phyloP scores from a whole-genome alignment of 1,140 invertebrate species.

The Hypothenemus hampei region DNA sequence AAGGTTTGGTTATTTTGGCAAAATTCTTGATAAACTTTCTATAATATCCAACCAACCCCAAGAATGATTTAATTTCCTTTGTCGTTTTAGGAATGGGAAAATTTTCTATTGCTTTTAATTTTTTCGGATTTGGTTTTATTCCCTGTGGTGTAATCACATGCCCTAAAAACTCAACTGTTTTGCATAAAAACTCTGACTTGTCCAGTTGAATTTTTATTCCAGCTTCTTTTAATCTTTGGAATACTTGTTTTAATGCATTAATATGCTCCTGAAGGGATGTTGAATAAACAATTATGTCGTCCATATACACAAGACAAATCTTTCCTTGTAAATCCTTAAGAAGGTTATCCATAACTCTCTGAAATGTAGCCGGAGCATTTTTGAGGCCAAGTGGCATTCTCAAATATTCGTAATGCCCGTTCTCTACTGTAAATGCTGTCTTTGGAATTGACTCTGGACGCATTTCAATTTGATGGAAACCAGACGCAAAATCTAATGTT shows the following conservation, averaged over 20 bases:
- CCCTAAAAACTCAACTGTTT: slow-evolving; percentile 6
- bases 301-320: slow-evolving; percentile 19
- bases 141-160: slow-evolving; percentile 42
- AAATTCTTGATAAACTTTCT: slow-evolving; percentile 40
- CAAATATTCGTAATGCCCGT: slow-evolving; percentile 37
- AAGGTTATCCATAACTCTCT: slow-evolving; percentile 35
- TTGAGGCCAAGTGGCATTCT: slow-evolving; percentile 45
- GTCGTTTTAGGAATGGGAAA: slow-evolving; percentile 33
- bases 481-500: too few species aligned
- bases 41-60: slow-evolving; percentile 41
- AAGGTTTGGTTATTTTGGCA: slow-evolving; percentile 36
- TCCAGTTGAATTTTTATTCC: not conserved
- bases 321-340: slow-evolving; percentile 15
- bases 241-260: not conserved
- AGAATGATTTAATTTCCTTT: slow-evolving; percentile 40
- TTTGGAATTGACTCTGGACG: slow-evolving; percentile 2
- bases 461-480: slow-evolving; percentile 15
- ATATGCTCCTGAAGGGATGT: slow-evolving; percentile 14
- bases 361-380: slow-evolving; percentile 41
- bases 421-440: slow-evolving; percentile 13
- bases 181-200: not conserved
- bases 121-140: slow-evolving; percentile 42
- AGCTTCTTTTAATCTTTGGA: not conserved
- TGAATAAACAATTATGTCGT: slow-evolving; percentile 21
- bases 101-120: slow-evolving; percentile 34